Base-by-base conservation (phyloP, 2,888 invertebrate species). In the Diloba caeruleocephala region DNA sequence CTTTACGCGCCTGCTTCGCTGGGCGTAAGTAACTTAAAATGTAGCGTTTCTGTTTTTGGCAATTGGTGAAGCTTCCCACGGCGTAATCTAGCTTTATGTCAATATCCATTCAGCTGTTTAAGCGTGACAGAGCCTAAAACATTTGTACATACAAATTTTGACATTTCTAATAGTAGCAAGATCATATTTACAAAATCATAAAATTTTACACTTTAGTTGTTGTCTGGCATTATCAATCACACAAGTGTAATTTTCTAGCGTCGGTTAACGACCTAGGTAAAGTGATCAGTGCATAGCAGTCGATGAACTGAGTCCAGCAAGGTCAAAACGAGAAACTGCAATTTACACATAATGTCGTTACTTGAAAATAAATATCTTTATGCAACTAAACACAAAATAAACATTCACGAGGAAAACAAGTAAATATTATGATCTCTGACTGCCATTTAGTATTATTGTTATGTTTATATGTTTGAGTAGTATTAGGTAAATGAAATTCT, bases 231-330 rank as follows among this genome's bases (percentile, higher is more conserved):
- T 57, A 32, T 12, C 17, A 17, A 31, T 23, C 72, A 71, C 58
- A 70, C 57, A 53, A 57, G 25, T 32, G 60, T 50, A 64, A 64
- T 72, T 72, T 57, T 21, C 60, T 57, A 38, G 46, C 34, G 37
- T 34, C 55, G 75, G 74, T 71, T 63, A 79, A 72, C 60, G 76
- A 74, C 79, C 78, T 50, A 41, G 51, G 39, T 55, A 59, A n/a
- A 51, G 41, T 63, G 67, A 46, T 13, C 32, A 51, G 53, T 21
- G n/a, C n/a, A n/a, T 65, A 49, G 28, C 53, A 51, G 63, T 70
- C 64, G 38, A 44, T 68, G 65, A 67, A 55, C 61, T 53, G 37
- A 34, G 37, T 25, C 44, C 12, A 34, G 32, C 65, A 64, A 67
- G 70, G 67, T 45, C 57, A 36, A 19, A 54, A 23, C 42, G 54